Conservation (phyloP, 2,797 vertebrate species). For the Parambassis ranga region DNA sequence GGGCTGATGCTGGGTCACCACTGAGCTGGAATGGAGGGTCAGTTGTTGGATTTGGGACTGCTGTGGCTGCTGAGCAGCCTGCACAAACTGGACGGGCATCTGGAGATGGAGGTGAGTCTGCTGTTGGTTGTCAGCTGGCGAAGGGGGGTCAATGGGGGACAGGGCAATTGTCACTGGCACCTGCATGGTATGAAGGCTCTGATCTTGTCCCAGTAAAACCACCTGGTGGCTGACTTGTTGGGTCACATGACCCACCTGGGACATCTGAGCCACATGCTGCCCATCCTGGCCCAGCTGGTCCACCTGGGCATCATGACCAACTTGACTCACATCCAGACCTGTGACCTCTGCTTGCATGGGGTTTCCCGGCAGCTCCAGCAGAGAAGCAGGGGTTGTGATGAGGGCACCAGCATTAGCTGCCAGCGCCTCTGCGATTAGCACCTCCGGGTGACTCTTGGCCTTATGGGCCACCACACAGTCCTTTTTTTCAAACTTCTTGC, state of each 20-base stretch:
- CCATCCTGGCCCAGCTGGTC: conserved; percentile 64
- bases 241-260: conserved; percentile 56
- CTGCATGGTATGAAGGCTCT: conserved; percentile 88
- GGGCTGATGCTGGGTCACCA: conserved; percentile 84
- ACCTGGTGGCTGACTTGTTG: conserved; percentile 75
- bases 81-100: conserved; percentile 82
- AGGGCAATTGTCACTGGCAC: conserved; percentile 81
- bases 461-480: conserved; percentile 98
- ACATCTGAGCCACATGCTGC: conserved; percentile 58
- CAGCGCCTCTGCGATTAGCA: conserved; percentile 95
- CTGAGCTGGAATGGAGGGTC: conserved; percentile 69
- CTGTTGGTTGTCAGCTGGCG: conserved; percentile 82
- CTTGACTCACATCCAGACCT: conserved; percentile 48
- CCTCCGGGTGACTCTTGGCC: conserved; percentile 90
- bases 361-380: conserved; percentile 80
- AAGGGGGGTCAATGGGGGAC: conserved; percentile 86
- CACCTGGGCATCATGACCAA: conserved; percentile 50
- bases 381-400: conserved; percentile 91
- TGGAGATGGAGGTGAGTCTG: conserved; percentile 77
- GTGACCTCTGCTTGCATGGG: conserved; percentile 46
- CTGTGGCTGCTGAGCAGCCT: conserved; percentile 76
- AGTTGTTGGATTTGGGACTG: conserved; percentile 73
- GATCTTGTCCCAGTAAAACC: conserved; percentile 79
- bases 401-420: conserved; percentile 92
- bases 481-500: conserved; percentile 99